phyloP scores from a whole-genome alignment of 1,140 invertebrate species.

The Anastatus disparis region DNA sequence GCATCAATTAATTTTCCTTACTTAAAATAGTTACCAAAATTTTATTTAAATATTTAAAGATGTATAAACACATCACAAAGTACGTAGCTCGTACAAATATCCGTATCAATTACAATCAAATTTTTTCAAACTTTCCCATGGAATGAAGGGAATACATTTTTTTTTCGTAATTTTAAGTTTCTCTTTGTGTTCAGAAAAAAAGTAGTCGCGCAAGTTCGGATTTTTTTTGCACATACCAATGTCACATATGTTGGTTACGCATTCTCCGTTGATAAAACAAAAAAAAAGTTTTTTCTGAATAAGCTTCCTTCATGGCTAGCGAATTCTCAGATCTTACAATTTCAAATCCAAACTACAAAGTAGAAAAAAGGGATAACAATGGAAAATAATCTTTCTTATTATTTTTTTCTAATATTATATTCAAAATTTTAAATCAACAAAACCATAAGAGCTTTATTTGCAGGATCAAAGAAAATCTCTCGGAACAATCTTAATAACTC shows the following conservation, averaged over 20 bases:
- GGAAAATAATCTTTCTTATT: no score
- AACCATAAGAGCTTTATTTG: no score
- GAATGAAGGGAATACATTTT: background rate
- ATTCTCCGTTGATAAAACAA: background rate
- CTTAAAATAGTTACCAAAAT: no score
- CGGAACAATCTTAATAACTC: background rate
- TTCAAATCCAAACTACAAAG: background rate
- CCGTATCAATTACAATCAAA: background rate
- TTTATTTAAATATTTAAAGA: no score
- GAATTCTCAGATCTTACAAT: background rate
- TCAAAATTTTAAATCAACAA: no score
- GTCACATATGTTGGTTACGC: background rate
- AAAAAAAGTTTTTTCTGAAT: background rate
- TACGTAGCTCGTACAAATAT: no score
- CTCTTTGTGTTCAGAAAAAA: conserved; percentile 1
- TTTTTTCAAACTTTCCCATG: conserved; percentile 36
- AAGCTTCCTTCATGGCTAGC: background rate
- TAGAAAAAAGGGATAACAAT: no score
- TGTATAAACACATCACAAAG: no score
- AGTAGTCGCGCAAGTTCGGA: conserved; percentile 19
- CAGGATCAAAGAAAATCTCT: no score
- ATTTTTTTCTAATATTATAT: no score
- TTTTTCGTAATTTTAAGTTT: background rate
- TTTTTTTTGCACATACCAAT: background rate
- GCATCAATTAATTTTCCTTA: no score